Evolutionary conservation across 1,140 invertebrate genomes (phyloP).

Genomic region (Drosophila nasuta): DNA sequence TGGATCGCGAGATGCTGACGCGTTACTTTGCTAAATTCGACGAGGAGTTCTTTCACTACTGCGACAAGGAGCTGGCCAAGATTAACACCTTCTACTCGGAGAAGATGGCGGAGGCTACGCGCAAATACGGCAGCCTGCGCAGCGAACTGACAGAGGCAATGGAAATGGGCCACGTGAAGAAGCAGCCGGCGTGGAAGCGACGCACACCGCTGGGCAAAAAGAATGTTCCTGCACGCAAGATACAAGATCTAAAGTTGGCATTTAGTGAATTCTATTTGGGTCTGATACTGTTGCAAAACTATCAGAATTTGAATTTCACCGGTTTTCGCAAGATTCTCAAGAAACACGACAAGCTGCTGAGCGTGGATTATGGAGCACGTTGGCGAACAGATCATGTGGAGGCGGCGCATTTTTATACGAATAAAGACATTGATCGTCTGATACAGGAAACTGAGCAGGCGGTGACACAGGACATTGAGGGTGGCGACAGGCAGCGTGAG

Average conservation of each 20-base stretch:
- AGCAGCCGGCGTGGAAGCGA: constrained; percentile 84
- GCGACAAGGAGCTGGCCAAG: constrained; percentile 93
- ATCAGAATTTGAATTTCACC: constrained; percentile 94
- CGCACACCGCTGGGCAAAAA: constrained; percentile 87
- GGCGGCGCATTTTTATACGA: constrained; percentile 92
- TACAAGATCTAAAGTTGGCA: constrained; percentile 95
- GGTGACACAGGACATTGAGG: constrained; percentile 94
- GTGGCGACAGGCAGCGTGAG: constrained; percentile 90
- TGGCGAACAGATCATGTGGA: constrained; percentile 94
- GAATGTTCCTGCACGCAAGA: constrained; percentile 87
- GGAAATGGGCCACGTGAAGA: constrained; percentile 83
- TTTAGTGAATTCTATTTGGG: constrained; percentile 97
- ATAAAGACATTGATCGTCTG: constrained; percentile 94
- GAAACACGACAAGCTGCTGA: constrained; percentile 94
- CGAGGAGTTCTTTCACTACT: constrained; percentile 94
- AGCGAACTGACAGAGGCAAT: constrained; percentile 89
- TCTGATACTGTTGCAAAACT: constrained; percentile 91
- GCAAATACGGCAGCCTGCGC: constrained; percentile 91
- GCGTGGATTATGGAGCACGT: constrained; percentile 87
- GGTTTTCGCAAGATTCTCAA: constrained; percentile 97
- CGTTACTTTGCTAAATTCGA: constrained; percentile 93
- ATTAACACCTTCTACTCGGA: constrained; percentile 96
- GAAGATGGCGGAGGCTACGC: constrained; percentile 94
- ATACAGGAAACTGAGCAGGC: constrained; percentile 93
- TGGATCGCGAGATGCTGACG: constrained; percentile 88